Conservation (phyloP, 2,888 invertebrate species). For the Dastarcus helophoroides region DNA sequence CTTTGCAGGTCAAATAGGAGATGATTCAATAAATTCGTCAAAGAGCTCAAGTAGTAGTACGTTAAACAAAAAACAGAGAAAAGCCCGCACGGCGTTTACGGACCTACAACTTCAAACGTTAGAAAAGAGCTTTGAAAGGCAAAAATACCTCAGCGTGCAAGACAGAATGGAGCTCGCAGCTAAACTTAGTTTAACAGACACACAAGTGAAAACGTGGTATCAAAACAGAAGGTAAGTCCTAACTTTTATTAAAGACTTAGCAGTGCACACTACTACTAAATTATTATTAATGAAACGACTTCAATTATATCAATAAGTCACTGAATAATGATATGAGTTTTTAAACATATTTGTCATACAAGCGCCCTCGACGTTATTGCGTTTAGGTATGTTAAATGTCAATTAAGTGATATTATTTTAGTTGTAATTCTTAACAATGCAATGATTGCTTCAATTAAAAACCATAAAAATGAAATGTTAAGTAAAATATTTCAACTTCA, state of each 20-base stretch:
- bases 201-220: conserved; percentile 99
- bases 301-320: too few relatives aligned
- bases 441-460: too few relatives aligned
- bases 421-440: too few relatives aligned
- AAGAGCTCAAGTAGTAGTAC: conserved; percentile 40
- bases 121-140: conserved; percentile 93
- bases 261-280: too few relatives aligned
- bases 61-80: conserved; percentile 88
- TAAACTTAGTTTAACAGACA: conserved; percentile 90
- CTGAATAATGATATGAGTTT: too few relatives aligned
- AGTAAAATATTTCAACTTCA: too few relatives aligned
- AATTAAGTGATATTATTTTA: too few relatives aligned
- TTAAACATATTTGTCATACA: too few relatives aligned
- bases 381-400: too few relatives aligned
- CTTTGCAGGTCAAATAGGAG: conserved; percentile 69
- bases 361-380: too few relatives aligned
- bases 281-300: too few relatives aligned
- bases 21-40: conserved; percentile 59
- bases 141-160: conserved; percentile 94
- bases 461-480: too few relatives aligned
- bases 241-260: not conserved
- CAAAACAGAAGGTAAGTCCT: conserved; percentile 85
- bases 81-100: conserved; percentile 96
- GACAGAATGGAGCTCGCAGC: conserved; percentile 97
- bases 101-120: conserved; percentile 94